Evolutionary conservation across 2,888 invertebrate genomes (phyloP).

Genomic region (Aproaerema taeniolella): DNA sequence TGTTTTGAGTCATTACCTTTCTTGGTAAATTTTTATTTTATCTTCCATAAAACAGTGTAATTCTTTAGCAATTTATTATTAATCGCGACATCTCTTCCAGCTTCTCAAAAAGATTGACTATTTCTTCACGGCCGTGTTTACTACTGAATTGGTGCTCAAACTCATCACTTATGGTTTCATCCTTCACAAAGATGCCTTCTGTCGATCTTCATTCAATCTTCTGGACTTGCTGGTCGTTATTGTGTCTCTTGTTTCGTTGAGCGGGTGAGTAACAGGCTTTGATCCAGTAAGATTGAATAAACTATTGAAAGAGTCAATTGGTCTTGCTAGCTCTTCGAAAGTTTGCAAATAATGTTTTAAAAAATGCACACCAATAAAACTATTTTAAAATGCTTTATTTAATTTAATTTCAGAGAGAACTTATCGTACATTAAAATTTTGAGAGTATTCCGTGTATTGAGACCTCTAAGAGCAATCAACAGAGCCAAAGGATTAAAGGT

Average conservation of each 20-base stretch:
- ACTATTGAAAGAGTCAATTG: too few relatives aligned
- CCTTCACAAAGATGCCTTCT: conserved; percentile 98
- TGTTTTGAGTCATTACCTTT: too few relatives aligned
- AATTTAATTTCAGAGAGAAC: neutral
- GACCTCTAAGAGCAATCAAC: conserved; percentile 99
- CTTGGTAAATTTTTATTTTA: too few relatives aligned
- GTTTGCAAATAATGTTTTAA: too few relatives aligned
- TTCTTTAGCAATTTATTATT: too few relatives aligned
- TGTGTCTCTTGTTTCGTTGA: conserved; percentile 95
- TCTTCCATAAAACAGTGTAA: too few relatives aligned
- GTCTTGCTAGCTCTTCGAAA: too few relatives aligned
- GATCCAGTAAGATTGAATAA: too few relatives aligned
- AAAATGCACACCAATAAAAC: too few relatives aligned
- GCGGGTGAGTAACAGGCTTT: conserved; percentile 70
- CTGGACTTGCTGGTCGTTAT: conserved; percentile 98
- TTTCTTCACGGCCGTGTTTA: conserved; percentile 98
- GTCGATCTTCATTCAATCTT: conserved; percentile 98
- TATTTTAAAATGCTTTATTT: neutral
- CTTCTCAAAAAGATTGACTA: conserved; percentile 95
- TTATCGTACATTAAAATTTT: conserved; percentile 99
- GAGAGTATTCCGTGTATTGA: conserved; percentile 95
- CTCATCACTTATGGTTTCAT: conserved; percentile 97
- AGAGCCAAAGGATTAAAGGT: conserved; percentile 99
- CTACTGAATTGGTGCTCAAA: conserved; percentile 95
- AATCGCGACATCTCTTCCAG: too few relatives aligned